Evolutionary conservation across 2,113 vertebrate species (phyloP), one percentile per base, ranked within the genome.

Genomic region (Labrus mixtus): DNA sequence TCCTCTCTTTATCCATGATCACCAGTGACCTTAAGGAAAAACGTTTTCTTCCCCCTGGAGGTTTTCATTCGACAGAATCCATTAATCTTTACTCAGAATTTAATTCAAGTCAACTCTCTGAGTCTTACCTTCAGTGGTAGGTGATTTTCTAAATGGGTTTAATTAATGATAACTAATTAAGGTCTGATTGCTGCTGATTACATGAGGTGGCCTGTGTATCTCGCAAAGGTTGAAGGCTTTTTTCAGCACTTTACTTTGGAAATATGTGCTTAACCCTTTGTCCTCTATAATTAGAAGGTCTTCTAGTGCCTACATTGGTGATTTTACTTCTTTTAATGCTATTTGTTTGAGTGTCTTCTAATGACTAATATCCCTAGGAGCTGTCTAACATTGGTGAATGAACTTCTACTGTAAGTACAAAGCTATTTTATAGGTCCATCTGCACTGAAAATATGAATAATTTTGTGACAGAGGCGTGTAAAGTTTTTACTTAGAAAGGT

Each of bases 21-120:
- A 72, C 76, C 60, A n/a, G 12, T 83, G 82, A 85, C 85, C 88
- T 81, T 71, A 29, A 77, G 63, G 64, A 33, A 79, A 79, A 83
- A 68, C 77, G 68, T 55, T 73, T 22, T 3, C 63, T 22, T 12
- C 45, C 62, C 74, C 77, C 77, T 15, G 83, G 72, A 79, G 80
- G 17, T 25, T 83, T 78, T 77, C 6, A 50, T 78, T 71, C 57
- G 75, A 86, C 80, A 77, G 67, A 76, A 79, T 81, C 61, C 77
- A 79, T 85, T 79, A 82, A 87, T 89, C 80, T 46, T 76, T 46
- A 16, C 63, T 45, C 58, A 51, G 73, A 56, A 62, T 74, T 63
- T 64, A 76, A 79, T 79, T 82, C 22, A 46, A 68, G 3, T 50
- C 56, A 1, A 45, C 56, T 84, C 61, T 76, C n/a, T 16, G 19